Conservation (phyloP, 30 jellyfish, hydroid and myxozoan genomes). For the Clytia hemisphaerica region DNA sequence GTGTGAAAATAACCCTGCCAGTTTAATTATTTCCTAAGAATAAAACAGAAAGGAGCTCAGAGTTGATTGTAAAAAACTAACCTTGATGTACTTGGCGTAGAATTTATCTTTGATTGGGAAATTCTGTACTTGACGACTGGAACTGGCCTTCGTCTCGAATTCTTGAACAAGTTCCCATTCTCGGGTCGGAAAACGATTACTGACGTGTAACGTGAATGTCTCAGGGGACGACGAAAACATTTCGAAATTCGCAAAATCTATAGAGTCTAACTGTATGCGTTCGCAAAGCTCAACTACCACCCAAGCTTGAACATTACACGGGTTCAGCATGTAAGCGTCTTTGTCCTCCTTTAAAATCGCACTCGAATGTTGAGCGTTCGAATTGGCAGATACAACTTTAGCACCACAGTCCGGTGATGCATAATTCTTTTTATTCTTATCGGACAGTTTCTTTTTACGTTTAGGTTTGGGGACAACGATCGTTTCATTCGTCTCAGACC, state of each 20-base stretch:
- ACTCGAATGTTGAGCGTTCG: slow-evolving; percentile 56
- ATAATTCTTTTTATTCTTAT: slow-evolving; percentile 58
- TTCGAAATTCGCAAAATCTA: slow-evolving; percentile 89
- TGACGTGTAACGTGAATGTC: slow-evolving; percentile 51
- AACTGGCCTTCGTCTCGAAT: slow-evolving; percentile 47
- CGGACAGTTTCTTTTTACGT: slow-evolving; percentile 14
- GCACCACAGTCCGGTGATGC: slow-evolving; percentile 98
- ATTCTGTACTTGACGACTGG: slow-evolving; percentile 53
- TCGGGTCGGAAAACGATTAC: slow-evolving; percentile 84
- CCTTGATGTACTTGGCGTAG: slow-evolving; percentile 93
- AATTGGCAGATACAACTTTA: slow-evolving; percentile 75
- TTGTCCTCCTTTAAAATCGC: slow-evolving; percentile 85
- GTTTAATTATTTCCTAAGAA: too few relatives aligned
- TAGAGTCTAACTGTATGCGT: slow-evolving; percentile 72
- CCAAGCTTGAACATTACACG: slow-evolving; percentile 90
- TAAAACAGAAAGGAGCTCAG: too few relatives aligned
- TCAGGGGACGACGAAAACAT: slow-evolving; percentile 94
- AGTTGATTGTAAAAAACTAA: too few relatives aligned
- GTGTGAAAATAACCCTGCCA: background rate
- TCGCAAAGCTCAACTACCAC: slow-evolving; percentile 91
- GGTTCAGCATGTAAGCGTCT: slow-evolving; percentile 89
- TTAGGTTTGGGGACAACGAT: background rate
- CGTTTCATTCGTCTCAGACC: slow-evolving; percentile 9
- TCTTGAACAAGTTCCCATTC: slow-evolving; percentile 80
- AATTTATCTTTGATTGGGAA: slow-evolving; percentile 55